Conservation (phyloP, 2,797 vertebrate species). For the Leptatherina wallacei region DNA sequence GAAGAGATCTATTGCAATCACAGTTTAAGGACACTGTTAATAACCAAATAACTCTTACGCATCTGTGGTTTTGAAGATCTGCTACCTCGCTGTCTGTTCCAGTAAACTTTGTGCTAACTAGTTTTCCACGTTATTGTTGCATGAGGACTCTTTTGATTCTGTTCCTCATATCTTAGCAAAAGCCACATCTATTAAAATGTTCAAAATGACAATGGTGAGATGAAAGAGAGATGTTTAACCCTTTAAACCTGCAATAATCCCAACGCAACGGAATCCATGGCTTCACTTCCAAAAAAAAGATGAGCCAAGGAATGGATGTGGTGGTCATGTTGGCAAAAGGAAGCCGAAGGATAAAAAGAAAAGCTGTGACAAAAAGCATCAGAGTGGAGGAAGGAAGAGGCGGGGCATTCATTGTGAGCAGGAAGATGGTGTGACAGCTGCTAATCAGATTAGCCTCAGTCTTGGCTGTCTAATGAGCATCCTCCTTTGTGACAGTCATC, state of each 20-base stretch:
- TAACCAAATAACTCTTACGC: constrained; percentile 20
- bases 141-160: background rate
- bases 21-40: constrained; percentile 9
- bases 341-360: constrained; percentile 24
- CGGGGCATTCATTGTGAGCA: constrained; percentile 70
- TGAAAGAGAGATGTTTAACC: constrained; percentile 10
- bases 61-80: background rate
- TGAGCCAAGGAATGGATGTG: constrained; percentile 33
- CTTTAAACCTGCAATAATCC: constrained; percentile 2
- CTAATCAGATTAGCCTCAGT: constrained; percentile 86
- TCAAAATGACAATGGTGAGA: constrained; percentile 10
- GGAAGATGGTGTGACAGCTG: constrained; percentile 83
- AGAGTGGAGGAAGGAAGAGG: constrained; percentile 51
- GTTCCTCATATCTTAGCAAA: background rate
- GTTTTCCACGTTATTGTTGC: constrained; percentile 3
- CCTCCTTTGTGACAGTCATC: constrained; percentile 83
- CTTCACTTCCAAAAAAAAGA: constrained; percentile 23
- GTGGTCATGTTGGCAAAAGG: constrained; percentile 40
- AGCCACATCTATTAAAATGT: background rate
- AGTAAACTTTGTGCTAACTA: constrained; percentile 1
- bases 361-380: constrained; percentile 55
- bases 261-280: background rate
- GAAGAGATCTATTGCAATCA: constrained; percentile 1
- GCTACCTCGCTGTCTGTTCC: background rate
- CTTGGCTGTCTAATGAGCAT: constrained; percentile 85